Evolutionary conservation across 2,888 invertebrate genomes (phyloP).

Genomic region (Nephrotoma appendiculata): DNA sequence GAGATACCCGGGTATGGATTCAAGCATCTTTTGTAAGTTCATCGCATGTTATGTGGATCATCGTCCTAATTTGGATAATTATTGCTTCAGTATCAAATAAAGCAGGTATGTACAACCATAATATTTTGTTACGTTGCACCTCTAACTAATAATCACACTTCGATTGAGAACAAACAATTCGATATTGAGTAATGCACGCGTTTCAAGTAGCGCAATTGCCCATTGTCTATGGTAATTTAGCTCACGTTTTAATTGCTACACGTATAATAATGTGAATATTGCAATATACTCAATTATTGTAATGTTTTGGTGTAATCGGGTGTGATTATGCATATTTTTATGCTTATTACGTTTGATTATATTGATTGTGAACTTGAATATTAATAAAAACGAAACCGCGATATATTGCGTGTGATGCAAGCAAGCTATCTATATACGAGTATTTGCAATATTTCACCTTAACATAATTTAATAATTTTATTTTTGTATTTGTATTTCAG

Average conservation of each 20-base stretch:
- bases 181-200: not conserved
- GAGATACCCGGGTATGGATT: constrained; percentile 14
- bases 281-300: not conserved
- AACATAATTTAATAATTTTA: constrained; percentile 14
- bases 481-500: constrained; percentile 22
- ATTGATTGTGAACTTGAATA: not conserved
- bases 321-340: not conserved
- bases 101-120: constrained; percentile 20
- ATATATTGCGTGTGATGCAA: not conserved
- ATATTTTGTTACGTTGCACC: not conserved
- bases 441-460: not conserved
- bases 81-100: constrained; percentile 24
- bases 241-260: not conserved
- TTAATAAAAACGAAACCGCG: not conserved
- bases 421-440: not conserved
- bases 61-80: constrained; percentile 32
- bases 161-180: not conserved
- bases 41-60: constrained; percentile 33
- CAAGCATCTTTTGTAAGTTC: constrained; percentile 27
- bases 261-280: not conserved
- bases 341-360: not conserved
- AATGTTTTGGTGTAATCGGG: not conserved
- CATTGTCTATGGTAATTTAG: not conserved
- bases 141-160: not conserved
- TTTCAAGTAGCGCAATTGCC: not conserved